Evolutionary conservation across 2,888 invertebrate genomes (phyloP).

Genomic region (Patella caerulea): DNA sequence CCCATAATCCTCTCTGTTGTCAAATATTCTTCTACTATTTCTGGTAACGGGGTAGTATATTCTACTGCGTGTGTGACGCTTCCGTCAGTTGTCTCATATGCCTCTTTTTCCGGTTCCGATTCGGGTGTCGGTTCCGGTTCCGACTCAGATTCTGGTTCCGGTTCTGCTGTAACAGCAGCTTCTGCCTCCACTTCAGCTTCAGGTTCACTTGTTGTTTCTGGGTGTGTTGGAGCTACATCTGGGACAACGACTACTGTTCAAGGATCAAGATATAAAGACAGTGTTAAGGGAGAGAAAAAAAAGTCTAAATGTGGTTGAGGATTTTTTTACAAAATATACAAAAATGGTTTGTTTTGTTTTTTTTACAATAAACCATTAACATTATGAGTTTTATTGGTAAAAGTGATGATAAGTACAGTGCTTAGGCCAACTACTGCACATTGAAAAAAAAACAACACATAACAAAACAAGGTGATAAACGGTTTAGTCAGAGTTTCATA

Average conservation of each 20-base stretch:
- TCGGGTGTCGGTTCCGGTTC: background rate
- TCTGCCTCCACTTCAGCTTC: background rate
- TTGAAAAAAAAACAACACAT: constrained; percentile 8
- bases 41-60: too few species aligned
- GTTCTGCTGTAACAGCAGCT: background rate
- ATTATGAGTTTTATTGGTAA: too few species aligned
- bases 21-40: too few species aligned
- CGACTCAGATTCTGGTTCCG: background rate
- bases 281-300: background rate
- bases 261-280: constrained; percentile 4
- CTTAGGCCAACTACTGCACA: constrained; percentile 10
- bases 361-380: too few species aligned
- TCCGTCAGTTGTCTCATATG: too few species aligned
- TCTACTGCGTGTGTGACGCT: too few species aligned
- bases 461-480: background rate
- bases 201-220: background rate
- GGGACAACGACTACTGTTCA: background rate
- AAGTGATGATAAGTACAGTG: background rate
- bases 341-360: too few species aligned
- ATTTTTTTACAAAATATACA: too few species aligned
- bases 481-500: too few species aligned
- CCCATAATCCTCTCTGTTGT: background rate
- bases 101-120: background rate
- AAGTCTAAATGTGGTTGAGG: too few species aligned
- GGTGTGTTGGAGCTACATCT: background rate